phyloP scores from a whole-genome alignment of 2,113 vertebrate genomes.

The Cairina moschata region DNA sequence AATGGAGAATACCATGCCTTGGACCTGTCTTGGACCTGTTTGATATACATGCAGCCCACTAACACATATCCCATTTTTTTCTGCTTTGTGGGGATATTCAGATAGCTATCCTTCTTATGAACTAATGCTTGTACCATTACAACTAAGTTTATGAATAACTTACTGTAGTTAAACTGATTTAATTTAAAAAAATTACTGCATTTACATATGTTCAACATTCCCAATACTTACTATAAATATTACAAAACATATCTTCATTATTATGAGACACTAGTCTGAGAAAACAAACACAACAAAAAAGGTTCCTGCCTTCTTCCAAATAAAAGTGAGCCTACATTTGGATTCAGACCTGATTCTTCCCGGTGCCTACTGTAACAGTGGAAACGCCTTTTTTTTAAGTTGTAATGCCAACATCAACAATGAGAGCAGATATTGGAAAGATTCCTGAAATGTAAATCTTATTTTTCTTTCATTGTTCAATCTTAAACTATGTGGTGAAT shows the following conservation, averaged over 20 bases:
- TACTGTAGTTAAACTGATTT: not conserved
- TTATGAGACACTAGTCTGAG: not conserved
- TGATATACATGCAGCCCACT: not conserved
- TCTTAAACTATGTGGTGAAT: not conserved
- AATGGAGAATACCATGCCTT: not conserved
- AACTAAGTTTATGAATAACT: not conserved
- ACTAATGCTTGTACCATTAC: not conserved
- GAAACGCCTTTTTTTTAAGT: not conserved
- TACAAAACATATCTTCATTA: not conserved
- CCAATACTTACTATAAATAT: not conserved
- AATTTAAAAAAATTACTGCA: not conserved
- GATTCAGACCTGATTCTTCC: conserved; percentile 9
- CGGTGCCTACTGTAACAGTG: not conserved
- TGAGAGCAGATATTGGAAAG: not conserved
- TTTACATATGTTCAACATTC: not conserved
- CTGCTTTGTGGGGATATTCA: not conserved
- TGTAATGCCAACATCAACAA: conserved; percentile 40
- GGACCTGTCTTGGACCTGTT: no score
- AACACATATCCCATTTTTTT: not conserved
- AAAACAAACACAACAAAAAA: not conserved
- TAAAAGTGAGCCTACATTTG: not conserved
- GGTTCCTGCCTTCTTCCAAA: not conserved
- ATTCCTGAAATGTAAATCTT: conserved; percentile 8
- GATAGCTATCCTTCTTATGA: not conserved
- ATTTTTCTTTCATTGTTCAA: conserved; percentile 6